Base-by-base conservation (phyloP, 2,797 vertebrate species). In the Urophycis tenuis region DNA sequence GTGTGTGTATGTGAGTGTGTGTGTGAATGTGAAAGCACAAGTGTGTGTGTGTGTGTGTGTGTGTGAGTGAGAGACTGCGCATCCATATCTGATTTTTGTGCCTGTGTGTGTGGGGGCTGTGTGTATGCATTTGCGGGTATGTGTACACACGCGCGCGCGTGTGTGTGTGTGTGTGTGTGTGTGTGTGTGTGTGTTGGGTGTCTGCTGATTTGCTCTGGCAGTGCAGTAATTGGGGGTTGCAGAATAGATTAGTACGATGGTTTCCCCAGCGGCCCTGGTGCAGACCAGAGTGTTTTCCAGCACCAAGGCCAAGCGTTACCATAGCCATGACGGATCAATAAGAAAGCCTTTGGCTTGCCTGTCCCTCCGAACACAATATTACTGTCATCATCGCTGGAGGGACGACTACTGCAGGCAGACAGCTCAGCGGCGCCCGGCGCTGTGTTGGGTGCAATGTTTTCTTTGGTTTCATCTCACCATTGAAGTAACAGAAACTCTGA, bases 151-250 rank as follows among this genome's bases (percentile, higher is more conserved):
- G 41, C 17, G 53, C 7, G 5, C 32, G 6, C 3, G 29, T 70
- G 67, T 15, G 29, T 70, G 11, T 32, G 67, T 70, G 64, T 30
- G 25, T 69, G 64, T 69, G 64, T 69, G 29, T 69, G n/a, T 69
- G n/a, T 74, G 72, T 35, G 19, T 14, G 75, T 69, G 69, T 39
- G 73, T 77, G 84, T 81, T 81, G 81, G 81, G 82, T 25, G 41
- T 82, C 76, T 79, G 35, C 72, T 89, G 86, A 85, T 88, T 84
- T 85, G 80, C 79, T 85, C 83, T 89, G 85, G 80, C 84, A 79
- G 31, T 5, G 15, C 69, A 70, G 67, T 70, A 32, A 30, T 30
- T 70, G 31, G 6, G 67, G 78, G 76, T 80, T 69, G 71, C 33
- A 74, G 75, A 69, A n/a, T 25, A 72, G 80, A 82, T 85, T 75